A percentile compares a stretch with the other conserved stretches of the same genome.
These are phyloP conservation scores for Boulengeromyrus knoepffleri DNA, from an alignment of 2,113 vertebrate species.

Conservation along the genomic window DNA sequence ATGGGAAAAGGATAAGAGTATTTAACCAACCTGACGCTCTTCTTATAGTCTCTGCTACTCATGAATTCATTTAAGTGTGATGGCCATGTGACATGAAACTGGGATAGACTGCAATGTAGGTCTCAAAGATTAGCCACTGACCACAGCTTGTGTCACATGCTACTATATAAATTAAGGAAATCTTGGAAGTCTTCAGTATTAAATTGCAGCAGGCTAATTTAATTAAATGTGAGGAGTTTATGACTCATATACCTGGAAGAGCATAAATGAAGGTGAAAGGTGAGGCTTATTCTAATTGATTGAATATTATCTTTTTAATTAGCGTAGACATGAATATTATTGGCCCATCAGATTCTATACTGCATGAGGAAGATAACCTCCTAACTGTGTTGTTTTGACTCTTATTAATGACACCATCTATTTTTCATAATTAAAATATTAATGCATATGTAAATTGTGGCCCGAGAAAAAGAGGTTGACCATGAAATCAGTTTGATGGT, in stretches of 20 bases:
- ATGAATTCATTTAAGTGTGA: not conserved
- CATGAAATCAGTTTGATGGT: not conserved
- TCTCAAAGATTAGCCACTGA: not conserved
- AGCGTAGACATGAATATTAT: not conserved
- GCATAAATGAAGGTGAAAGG: not conserved
- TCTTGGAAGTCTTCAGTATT: not conserved
- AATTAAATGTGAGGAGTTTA: not conserved
- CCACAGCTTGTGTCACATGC: not conserved
- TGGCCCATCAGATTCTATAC: conserved; percentile 7
- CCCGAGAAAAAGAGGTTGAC: not conserved
- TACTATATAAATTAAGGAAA: not conserved
- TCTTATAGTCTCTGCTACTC: not conserved
- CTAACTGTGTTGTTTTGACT: conserved; percentile 3
- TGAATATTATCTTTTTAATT: conserved; percentile 12
- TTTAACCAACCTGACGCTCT: not conserved
- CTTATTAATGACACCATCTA: not conserved
- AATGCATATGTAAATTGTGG: conserved; percentile 4
- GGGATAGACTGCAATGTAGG: not conserved
- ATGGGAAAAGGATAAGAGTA: not conserved
- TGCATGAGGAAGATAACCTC: not conserved
- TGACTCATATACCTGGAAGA: conserved; percentile 5
- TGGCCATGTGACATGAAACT: not conserved
- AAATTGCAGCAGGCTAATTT: not conserved
- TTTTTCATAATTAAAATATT: conserved; percentile 11
- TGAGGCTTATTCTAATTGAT: not conserved